Base-by-base conservation (phyloP, 2,888 invertebrate genomes). In the Antitype chi region DNA sequence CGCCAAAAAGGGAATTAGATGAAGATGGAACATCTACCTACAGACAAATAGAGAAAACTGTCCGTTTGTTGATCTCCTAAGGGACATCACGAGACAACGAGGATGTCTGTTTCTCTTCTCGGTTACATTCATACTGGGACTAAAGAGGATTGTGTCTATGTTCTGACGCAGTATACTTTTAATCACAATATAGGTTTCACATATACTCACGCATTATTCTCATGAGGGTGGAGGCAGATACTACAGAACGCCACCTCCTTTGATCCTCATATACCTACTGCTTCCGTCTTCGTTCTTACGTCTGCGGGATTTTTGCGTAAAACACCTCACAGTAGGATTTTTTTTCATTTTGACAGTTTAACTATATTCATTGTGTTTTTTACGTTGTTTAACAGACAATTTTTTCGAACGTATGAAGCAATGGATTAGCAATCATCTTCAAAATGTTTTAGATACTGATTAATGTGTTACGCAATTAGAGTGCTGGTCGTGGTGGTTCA, bases 21-120 rank as follows among this genome's bases (percentile, higher is more conserved):
- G 15, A 67, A 81, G 49, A 79, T 67, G 25, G 17, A 81, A 52
- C 28, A 28, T 49, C 53, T 57, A 25, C n/a, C 23, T 43, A 11
- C 5, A 49, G 38, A 23, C 2, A 53, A 32, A 52, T n/a, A 59
- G 20, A 80, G 47, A 77, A 62, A 52, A 23, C 17, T 57, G 57
- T 52, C 28, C 38, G 17, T 20, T 38, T 8, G 15, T 2, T 66
- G 69, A 76, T 70, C 49, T 76, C 64, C 49, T 52, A 2, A 23
- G 75, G 47, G 81, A 75, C 68, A 17, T 64, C 47, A 17, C 2
- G 32, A 55, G 20, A 57, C 57, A 53, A 43, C 20, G n/a, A 17
- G 17, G 11, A 47, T 38, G 57, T 74, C 55, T 11, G n/a, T 2
- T 74, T 9, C 15, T 62, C 43, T 53, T 47, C 32, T 53, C 38